Conservation (phyloP, 2,888 invertebrate genomes). For the Sesia bembeciformis region DNA sequence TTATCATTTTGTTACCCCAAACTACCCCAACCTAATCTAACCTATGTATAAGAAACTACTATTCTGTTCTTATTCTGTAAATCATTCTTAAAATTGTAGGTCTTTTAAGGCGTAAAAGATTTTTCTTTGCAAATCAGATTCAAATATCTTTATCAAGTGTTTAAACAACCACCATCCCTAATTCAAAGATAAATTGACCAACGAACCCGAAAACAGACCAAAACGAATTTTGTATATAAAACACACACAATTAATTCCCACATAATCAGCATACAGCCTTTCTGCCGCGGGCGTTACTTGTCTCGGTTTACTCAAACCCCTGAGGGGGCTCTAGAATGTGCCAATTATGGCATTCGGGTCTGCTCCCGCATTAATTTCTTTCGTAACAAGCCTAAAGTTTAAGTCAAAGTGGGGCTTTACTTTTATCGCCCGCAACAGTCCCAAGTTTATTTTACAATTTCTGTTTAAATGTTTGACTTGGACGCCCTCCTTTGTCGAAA, state of each 20-base stretch:
- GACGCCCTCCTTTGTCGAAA: not conserved
- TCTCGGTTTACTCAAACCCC: not conserved
- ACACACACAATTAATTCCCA: not conserved
- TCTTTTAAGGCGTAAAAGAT: no score
- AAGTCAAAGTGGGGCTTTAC: not conserved
- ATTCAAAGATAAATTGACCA: no score
- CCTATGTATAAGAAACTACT: no score
- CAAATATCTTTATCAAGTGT: no score
- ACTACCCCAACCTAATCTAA: no score
- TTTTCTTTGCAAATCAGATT: no score
- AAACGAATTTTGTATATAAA: not conserved
- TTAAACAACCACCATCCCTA: no score
- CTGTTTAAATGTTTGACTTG: not conserved
- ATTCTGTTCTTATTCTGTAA: no score
- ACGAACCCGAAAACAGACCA: no score
- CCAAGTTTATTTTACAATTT: not conserved
- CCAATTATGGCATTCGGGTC: constrained; percentile 5
- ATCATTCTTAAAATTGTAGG: no score
- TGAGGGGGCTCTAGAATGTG: constrained; percentile 1
- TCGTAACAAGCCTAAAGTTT: not conserved
- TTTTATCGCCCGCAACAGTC: not conserved
- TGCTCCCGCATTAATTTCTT: constrained; percentile 8
- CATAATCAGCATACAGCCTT: not conserved
- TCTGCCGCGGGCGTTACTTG: not conserved
- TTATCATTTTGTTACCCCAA: no score